A percentile compares a stretch with the other conserved stretches of the same genome.
These are phyloP conservation scores for Trinorchestia longiramus DNA, from an alignment of 1,140 invertebrate genomes.

Conservation along the genomic window DNA sequence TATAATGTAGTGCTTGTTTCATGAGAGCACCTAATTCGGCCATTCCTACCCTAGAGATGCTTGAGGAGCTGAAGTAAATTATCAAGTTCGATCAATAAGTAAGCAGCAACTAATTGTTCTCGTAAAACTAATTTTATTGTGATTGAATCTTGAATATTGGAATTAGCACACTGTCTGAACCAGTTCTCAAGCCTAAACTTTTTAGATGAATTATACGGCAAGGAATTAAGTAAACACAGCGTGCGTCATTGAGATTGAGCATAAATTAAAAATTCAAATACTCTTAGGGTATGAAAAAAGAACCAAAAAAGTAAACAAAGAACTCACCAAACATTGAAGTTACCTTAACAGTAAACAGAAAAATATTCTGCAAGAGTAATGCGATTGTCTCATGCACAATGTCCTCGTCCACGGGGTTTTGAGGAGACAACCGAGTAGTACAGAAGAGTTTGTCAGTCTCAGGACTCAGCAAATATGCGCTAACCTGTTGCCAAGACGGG, in stretches of 20 bases:
- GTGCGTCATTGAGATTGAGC: no score
- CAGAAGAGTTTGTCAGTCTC: background rate
- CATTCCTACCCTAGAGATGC: background rate
- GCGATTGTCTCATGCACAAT: background rate
- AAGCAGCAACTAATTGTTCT: background rate
- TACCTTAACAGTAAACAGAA: background rate
- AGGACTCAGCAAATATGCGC: constrained; percentile 9
- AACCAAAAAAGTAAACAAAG: background rate
- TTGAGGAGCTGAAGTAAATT: background rate
- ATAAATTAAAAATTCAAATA: background rate
- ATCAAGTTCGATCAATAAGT: background rate
- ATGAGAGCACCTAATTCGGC: background rate
- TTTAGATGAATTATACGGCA: background rate
- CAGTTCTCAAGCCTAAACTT: background rate
- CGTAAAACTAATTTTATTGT: background rate
- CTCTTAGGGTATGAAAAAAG: background rate
- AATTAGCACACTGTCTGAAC: background rate
- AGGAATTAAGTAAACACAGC: background rate
- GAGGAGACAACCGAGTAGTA: background rate
- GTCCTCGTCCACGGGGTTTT: background rate
- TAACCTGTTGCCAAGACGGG: background rate
- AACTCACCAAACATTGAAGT: background rate
- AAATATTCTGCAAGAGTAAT: background rate
- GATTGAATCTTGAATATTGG: background rate
- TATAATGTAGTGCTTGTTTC: background rate